Evolutionary conservation across 92 coral and sea anemone genomes (phyloP).

Genomic region (Epizoanthus ramosus): DNA sequence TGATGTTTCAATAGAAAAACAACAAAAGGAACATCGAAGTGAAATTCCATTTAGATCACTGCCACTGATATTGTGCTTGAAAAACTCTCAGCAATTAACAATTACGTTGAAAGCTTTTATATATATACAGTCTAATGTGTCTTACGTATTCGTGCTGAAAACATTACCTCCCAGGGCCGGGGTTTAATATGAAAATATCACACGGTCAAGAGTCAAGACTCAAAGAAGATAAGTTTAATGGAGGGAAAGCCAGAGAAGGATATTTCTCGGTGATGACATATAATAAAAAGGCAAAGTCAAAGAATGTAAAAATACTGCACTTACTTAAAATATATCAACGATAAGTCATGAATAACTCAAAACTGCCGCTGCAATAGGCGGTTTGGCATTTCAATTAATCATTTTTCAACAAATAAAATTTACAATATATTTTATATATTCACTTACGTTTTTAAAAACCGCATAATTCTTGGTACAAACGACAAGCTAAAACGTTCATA

Average conservation of each 20-base stretch:
- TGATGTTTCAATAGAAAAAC: background rate
- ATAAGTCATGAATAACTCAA: background rate
- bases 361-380: too few relatives aligned
- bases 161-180: background rate
- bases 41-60: conserved; percentile 26
- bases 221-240: too few relatives aligned
- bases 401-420: too few relatives aligned
- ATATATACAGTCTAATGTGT: too few relatives aligned
- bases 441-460: too few relatives aligned
- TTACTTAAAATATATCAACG: too few relatives aligned
- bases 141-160: background rate
- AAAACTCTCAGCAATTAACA: background rate
- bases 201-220: too few relatives aligned
- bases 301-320: background rate
- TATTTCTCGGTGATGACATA: background rate
- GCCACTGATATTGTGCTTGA: conserved; percentile 27
- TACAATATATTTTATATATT: too few relatives aligned
- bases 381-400: too few relatives aligned
- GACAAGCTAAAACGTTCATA: background rate
- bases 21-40: background rate
- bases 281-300: background rate
- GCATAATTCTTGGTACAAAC: background rate
- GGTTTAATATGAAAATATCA: too few relatives aligned
- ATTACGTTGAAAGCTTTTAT: background rate
- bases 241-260: background rate